phyloP scores from a whole-genome alignment of 1,140 invertebrate genomes.

The Nebria ingens region DNA sequence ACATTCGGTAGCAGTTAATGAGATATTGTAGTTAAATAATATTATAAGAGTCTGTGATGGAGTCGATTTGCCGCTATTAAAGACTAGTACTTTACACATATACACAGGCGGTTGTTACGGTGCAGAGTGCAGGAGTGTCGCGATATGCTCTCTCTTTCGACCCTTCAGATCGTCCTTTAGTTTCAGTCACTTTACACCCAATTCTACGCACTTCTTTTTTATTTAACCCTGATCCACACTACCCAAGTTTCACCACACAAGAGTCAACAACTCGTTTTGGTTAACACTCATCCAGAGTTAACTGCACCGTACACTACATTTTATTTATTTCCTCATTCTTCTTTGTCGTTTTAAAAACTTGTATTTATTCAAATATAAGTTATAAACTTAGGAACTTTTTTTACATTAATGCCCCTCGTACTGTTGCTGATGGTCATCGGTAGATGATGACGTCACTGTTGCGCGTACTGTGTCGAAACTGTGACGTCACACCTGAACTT shows the following conservation, averaged over 20 bases:
- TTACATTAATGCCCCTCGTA: constrained; percentile 11
- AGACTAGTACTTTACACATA: constrained; percentile 30
- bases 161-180: neutral
- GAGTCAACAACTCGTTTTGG: neutral
- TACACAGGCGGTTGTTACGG: constrained; percentile 17
- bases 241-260: constrained; percentile 9
- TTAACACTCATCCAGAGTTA: neutral
- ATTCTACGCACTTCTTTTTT: constrained; percentile 7
- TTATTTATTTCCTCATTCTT: constrained; percentile 5
- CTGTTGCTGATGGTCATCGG: neutral
- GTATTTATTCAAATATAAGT: constrained; percentile 2
- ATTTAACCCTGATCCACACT: constrained; percentile 9
- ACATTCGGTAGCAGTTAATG: constrained; percentile 5
- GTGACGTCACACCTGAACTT: constrained; percentile 51
- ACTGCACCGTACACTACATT: constrained; percentile 9
- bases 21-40: neutral
- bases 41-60: neutral
- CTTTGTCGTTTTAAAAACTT: constrained; percentile 12
- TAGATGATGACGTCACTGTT: constrained; percentile 9
- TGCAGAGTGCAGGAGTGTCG: neutral
- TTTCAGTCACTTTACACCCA: constrained; percentile 13
- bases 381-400: constrained; percentile 33
- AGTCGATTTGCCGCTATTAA: neutral
- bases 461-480: constrained; percentile 35
- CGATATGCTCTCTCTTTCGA: constrained; percentile 4